A percentile compares a stretch with the other conserved stretches of the same genome.
phyloP scores from a whole-genome alignment of 2,113 vertebrate genomes.

The Podiceps cristatus region DNA sequence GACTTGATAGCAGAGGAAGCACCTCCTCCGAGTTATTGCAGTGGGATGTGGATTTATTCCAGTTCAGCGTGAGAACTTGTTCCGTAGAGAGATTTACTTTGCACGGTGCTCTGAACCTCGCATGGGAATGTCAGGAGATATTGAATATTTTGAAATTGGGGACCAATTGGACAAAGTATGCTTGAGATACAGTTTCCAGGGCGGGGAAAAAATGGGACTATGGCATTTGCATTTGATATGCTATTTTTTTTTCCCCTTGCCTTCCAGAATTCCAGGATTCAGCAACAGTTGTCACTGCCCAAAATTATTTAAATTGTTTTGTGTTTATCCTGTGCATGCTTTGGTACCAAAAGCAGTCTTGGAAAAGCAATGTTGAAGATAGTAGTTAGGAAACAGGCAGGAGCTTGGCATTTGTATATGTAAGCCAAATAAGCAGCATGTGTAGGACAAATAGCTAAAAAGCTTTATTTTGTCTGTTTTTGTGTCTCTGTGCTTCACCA shows the following conservation, averaged over 20 bases:
- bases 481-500: not conserved
- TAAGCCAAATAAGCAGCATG: not conserved
- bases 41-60: not conserved
- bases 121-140: not conserved
- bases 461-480: not conserved
- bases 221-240: not conserved
- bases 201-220: accelerated
- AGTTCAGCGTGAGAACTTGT: not conserved
- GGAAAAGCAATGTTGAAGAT: not conserved
- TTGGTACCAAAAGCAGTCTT: not conserved
- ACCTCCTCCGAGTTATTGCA: not conserved
- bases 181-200: not conserved
- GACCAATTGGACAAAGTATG: not conserved
- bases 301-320: not conserved
- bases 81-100: not conserved
- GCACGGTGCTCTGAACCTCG: not conserved
- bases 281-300: not conserved
- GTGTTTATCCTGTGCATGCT: not conserved
- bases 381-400: not conserved
- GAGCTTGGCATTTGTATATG: not conserved
- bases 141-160: not conserved
- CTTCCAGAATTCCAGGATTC: not conserved
- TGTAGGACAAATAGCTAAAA: not conserved
- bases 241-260: not conserved
- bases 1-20: not conserved